Evolutionary conservation across 2,797 vertebrate species (phyloP).

Genomic region (Ispidina picta): DNA sequence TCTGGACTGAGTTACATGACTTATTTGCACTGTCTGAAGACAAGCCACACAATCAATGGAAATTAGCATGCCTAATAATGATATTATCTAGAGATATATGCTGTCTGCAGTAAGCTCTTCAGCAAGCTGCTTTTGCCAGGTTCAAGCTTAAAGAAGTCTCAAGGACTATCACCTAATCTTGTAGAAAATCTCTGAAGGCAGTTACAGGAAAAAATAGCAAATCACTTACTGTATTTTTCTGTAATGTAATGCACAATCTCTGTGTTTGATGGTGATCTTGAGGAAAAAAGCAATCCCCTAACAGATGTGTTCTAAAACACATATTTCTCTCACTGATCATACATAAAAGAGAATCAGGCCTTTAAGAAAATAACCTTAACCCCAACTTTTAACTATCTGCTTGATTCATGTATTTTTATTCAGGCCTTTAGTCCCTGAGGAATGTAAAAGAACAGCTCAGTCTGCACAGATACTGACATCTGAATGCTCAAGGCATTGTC

Average conservation of each 20-base stretch:
- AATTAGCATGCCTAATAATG: background rate
- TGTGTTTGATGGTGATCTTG: background rate
- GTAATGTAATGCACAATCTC: background rate
- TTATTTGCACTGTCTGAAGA: background rate
- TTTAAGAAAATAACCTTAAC: background rate
- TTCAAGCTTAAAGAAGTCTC: background rate
- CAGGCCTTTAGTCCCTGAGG: constrained; percentile 91
- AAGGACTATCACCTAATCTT: background rate
- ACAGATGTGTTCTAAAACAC: background rate
- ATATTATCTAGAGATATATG: background rate
- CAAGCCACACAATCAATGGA: background rate
- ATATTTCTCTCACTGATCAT: background rate
- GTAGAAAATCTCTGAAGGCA: constrained; percentile 3
- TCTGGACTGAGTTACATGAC: background rate
- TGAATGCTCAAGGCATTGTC: constrained; percentile 92
- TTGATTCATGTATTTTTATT: constrained; percentile 1
- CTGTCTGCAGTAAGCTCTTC: background rate
- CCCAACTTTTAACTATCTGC: background rate
- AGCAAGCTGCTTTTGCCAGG: background rate
- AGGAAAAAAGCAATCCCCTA: background rate
- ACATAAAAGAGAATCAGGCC: background rate
- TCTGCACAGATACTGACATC: constrained; percentile 89
- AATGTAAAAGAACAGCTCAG: constrained; percentile 88
- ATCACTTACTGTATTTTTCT: background rate
- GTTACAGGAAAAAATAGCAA: background rate